Percentiles rank a stretch among this genome's conserved stretches.
phyloP scores from a whole-genome alignment of 2,797 vertebrate genomes.

The Sebastes baramenuke region DNA sequence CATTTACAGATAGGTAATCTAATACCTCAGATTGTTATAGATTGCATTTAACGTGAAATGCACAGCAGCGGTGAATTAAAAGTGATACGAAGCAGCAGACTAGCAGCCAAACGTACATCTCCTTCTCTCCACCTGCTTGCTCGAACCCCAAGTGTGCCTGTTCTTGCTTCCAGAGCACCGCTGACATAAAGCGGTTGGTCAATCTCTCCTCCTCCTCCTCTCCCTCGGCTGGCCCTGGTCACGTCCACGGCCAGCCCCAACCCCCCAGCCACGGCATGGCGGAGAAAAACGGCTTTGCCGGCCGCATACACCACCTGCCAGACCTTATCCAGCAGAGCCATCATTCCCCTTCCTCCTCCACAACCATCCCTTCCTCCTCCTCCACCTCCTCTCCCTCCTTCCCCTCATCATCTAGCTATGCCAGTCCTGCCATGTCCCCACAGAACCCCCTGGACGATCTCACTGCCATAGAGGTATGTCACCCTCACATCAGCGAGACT shows the following conservation, averaged over 20 bases:
- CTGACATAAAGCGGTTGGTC: constrained; percentile 90
- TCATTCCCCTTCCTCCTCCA: constrained; percentile 94
- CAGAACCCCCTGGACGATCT: constrained; percentile 82
- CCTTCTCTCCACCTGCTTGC: constrained; percentile 44
- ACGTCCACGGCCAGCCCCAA: constrained; percentile 63
- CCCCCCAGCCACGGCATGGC: constrained; percentile 85
- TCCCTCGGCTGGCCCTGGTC: constrained; percentile 54
- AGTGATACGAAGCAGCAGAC: not conserved
- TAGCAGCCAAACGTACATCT: not conserved
- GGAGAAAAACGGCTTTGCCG: constrained; percentile 97
- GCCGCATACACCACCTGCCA: constrained; percentile 97
- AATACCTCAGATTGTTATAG: not conserved
- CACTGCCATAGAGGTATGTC: constrained; percentile 82
- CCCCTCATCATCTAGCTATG: constrained; percentile 95
- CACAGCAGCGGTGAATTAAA: not conserved
- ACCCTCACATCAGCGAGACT: constrained; percentile 31
- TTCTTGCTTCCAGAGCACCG: constrained; percentile 98
- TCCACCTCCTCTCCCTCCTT: constrained; percentile 88
- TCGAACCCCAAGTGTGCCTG: constrained; percentile 92
- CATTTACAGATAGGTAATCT: not conserved
- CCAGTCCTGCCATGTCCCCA: constrained; percentile 96
- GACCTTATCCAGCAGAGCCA: constrained; percentile 99
- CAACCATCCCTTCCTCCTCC: constrained; percentile 93
- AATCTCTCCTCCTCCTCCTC: constrained; percentile 60
- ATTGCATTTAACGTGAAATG: not conserved